phyloP scores from a whole-genome alignment of 2,113 vertebrate species.

The Phalacrocorax aristotelis region DNA sequence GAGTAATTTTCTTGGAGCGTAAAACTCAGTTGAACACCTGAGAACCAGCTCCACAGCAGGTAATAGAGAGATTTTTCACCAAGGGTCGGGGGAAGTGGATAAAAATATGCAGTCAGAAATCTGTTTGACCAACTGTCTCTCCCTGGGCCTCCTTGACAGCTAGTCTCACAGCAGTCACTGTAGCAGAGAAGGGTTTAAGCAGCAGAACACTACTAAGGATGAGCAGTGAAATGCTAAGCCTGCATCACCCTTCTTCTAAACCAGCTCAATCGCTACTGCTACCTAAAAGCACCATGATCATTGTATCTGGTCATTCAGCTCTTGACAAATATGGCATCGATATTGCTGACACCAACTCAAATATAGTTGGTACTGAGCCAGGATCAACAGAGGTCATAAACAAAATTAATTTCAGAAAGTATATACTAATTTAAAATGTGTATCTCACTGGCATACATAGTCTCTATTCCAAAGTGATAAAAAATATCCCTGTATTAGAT shows the following conservation, averaged over 20 bases:
- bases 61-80: not conserved
- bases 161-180: not conserved
- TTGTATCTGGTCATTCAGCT: not conserved
- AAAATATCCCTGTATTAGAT: not conserved
- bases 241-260: not conserved
- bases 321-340: not conserved
- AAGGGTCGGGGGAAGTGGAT: not conserved
- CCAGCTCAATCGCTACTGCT: not conserved
- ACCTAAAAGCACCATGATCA: not conserved
- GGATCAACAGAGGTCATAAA: not conserved
- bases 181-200: not conserved
- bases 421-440: not conserved
- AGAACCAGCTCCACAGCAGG: not conserved
- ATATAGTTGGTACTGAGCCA: not conserved
- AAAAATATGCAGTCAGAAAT: not conserved
- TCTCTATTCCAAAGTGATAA: not conserved
- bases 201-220: not conserved
- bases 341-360: conserved; percentile 4
- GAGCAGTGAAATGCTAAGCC: not conserved
- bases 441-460: not conserved
- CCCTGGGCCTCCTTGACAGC: not conserved
- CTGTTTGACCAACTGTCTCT: not conserved
- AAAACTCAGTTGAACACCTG: not conserved
- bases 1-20: not conserved
- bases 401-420: not conserved